phyloP scores from a whole-genome alignment of 2,797 vertebrate species.

The Scomberomorus guttatus region DNA sequence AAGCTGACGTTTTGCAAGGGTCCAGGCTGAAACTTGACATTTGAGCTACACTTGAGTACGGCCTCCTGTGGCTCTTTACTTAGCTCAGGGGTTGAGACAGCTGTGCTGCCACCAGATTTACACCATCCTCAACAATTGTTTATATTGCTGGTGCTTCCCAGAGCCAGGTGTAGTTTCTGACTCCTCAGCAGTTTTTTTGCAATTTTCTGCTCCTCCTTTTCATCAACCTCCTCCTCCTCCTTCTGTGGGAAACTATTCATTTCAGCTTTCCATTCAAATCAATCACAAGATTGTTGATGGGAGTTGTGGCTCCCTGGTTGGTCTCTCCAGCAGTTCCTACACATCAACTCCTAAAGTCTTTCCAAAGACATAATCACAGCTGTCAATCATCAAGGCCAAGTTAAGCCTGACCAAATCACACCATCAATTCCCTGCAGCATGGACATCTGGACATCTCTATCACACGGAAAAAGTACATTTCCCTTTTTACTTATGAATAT shows the following conservation, averaged over 20 bases:
- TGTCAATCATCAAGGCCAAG: constrained; percentile 2
- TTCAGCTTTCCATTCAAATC: constrained; percentile 49
- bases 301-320: constrained; percentile 27
- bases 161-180: constrained; percentile 64
- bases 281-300: constrained; percentile 18
- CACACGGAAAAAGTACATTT: neutral
- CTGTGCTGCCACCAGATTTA: constrained; percentile 36
- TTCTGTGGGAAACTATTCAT: constrained; percentile 27
- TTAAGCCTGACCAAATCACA: constrained; percentile 11
- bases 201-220: constrained; percentile 7
- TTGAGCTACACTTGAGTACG: constrained; percentile 15
- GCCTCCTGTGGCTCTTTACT: constrained; percentile 31
- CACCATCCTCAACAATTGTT: constrained; percentile 47
- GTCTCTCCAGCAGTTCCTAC: constrained; percentile 15
- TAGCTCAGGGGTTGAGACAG: constrained; percentile 40
- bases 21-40: constrained; percentile 49
- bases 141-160: constrained; percentile 27
- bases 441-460: neutral
- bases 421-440: neutral
- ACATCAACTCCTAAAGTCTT: constrained; percentile 13
- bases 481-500: neutral
- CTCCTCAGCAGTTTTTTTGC: constrained; percentile 57
- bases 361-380: constrained; percentile 18
- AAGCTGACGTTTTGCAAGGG: constrained; percentile 23
- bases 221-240: neutral